Evolutionary conservation across 37 sponge, comb jelly and placozoan species (phyloP).

Genomic region (Aplysina aerophoba): DNA sequence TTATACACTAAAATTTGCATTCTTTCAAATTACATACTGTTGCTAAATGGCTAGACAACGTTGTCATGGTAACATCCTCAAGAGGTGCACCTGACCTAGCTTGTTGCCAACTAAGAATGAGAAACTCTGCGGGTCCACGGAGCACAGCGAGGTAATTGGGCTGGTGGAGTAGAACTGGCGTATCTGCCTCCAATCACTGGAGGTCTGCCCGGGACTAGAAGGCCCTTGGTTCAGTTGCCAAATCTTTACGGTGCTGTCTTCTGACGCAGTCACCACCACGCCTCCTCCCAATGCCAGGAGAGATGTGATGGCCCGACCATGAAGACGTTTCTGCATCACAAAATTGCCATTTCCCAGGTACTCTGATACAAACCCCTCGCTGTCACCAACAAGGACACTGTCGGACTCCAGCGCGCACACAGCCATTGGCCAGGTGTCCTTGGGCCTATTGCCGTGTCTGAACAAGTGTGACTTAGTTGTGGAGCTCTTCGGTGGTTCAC

Average conservation of each 20-base stretch:
- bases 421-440: slow-evolving; percentile 50
- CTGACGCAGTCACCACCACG: slow-evolving; percentile 69
- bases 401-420: slow-evolving; percentile 26
- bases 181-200: slow-evolving; percentile 40
- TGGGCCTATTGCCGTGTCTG: neutral
- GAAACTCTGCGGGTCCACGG: neutral
- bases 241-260: slow-evolving; percentile 81
- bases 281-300: slow-evolving; percentile 17
- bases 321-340: slow-evolving; percentile 53
- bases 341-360: neutral
- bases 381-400: slow-evolving; percentile 63
- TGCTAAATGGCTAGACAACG: no score
- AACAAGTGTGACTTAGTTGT: neutral
- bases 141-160: slow-evolving; percentile 41
- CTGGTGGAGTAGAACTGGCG: slow-evolving; percentile 77
- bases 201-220: neutral
- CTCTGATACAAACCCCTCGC: slow-evolving; percentile 42
- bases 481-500: neutral
- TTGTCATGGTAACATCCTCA: neutral
- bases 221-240: slow-evolving; percentile 56
- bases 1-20: no score
- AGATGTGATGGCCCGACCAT: slow-evolving; percentile 51
- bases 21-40: no score
- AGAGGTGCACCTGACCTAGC: slow-evolving; percentile 15
- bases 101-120: slow-evolving; percentile 12